phyloP scores from a whole-genome alignment of 2,888 invertebrate genomes.

The Scrobipalpa costella region DNA sequence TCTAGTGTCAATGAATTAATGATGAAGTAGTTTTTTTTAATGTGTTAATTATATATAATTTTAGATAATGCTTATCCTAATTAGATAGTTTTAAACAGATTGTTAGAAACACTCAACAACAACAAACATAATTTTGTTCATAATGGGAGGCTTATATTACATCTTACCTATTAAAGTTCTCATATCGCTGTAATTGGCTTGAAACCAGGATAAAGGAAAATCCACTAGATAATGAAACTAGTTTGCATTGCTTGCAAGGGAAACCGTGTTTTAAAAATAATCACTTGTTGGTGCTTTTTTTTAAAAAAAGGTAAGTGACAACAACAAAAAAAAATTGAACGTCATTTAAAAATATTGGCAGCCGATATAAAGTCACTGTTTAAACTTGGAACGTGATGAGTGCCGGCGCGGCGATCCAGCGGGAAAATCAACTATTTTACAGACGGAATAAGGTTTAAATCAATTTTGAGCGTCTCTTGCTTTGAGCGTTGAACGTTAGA shows the following conservation, averaged over 20 bases:
- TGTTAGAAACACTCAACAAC: too few relatives aligned
- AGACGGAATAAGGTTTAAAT: not conserved
- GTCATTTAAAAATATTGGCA: not conserved
- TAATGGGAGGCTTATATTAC: too few relatives aligned
- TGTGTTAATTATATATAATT: too few relatives aligned
- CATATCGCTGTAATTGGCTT: not conserved
- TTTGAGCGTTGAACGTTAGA: not conserved
- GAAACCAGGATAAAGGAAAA: not conserved
- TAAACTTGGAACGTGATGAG: not conserved
- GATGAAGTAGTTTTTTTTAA: too few relatives aligned
- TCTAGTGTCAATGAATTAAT: too few relatives aligned
- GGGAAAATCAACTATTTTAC: not conserved
- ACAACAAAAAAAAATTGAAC: not conserved
- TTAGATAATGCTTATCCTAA: too few relatives aligned
- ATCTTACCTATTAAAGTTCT: conserved; percentile 13
- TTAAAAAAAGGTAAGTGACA: not conserved
- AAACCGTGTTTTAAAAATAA: not conserved
- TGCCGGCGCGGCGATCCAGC: not conserved
- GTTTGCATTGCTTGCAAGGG: not conserved
- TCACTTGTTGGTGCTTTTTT: not conserved
- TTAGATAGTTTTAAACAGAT: too few relatives aligned
- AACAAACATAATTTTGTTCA: too few relatives aligned
- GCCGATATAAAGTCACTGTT: too few relatives aligned
- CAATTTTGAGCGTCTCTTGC: not conserved
- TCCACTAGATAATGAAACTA: conserved; percentile 2